Evolutionary conservation across 2,888 invertebrate species (phyloP), one percentile per base, ranked within the genome.

Genomic region (Helleia helle): DNA sequence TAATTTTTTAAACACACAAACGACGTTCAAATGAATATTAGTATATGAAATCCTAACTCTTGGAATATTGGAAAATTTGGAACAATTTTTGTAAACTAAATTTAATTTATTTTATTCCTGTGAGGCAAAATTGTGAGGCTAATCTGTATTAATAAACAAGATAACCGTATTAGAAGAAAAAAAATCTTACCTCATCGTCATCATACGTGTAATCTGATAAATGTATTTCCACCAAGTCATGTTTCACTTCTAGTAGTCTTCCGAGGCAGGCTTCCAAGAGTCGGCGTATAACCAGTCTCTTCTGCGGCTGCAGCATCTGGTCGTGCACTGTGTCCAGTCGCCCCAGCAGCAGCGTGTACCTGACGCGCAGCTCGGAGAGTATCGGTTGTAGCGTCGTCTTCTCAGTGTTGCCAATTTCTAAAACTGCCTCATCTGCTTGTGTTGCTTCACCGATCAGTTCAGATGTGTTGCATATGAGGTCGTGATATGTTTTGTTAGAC

Each of bases 291-390:
- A 97, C 81, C 36, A 91, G 66, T 18, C 96, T 86, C 67, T 97
- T 97, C 67, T 98, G 97, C 0, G 97, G 97, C 66, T 97, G 97
- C 26, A 96, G 85, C 55, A 96, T 87, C 79, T 96, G 96, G 58
- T 97, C 97, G 56, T 96, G 94, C 45, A 94, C 93, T 41, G 89
- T 84, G 56, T 94, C 92, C 22, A 97, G 66, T 54, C 88, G 89
- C 49, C 92, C 90, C 13, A 93, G 87, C 0, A 93, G 86, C 14
- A 91, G 79, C 3, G 95, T 92, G 61, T 97, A 97, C 55, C 92
- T 90, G 2, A 95, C 84, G 64, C 95, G 94, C 38, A 97, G 76
- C 43, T 90, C 90, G 11, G 90, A 88, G 0, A 93, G 74, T 4
- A 87, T 66, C 0, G 86, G 84, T 38, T 91, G 88, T 1, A 91